Conservation (phyloP, 2,797 vertebrate species). For the Sparidentex hasta region DNA sequence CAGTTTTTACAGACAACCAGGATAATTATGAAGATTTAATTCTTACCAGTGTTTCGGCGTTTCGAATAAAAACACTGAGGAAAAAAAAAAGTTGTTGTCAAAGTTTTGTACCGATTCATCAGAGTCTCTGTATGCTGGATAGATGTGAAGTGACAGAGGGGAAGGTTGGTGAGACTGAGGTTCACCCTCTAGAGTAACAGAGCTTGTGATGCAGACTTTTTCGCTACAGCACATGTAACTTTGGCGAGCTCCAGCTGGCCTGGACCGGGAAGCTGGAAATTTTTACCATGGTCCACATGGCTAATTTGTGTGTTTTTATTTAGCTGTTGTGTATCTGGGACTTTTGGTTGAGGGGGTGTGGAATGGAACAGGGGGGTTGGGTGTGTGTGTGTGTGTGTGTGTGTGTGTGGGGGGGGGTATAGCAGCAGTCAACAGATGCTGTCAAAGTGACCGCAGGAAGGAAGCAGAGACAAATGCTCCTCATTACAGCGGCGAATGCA, state of each 20-base stretch:
- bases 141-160: conserved; percentile 14
- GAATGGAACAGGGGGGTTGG: not conserved
- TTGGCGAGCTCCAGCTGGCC: conserved; percentile 64
- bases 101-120: conserved; percentile 27
- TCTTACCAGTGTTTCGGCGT: too few species aligned
- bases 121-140: conserved; percentile 9
- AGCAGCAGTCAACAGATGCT: conserved; percentile 78
- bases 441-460: conserved; percentile 78
- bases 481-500: conserved; percentile 75
- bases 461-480: conserved; percentile 80
- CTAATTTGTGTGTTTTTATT: conserved; percentile 84
- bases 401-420: not conserved
- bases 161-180: conserved; percentile 13
- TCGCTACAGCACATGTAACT: conserved; percentile 50
- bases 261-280: conserved; percentile 73
- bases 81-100: not conserved
- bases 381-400: too few species aligned
- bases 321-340: conserved; percentile 76
- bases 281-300: conserved; percentile 75
- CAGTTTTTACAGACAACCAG: not conserved
- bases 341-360: conserved; percentile 52
- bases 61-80: conserved; percentile 5
- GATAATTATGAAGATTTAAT: not conserved
- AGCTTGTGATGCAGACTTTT: conserved; percentile 28
- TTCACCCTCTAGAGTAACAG: conserved; percentile 25